phyloP scores from a whole-genome alignment of 2,888 invertebrate genomes.

The Nymphalis urticae region DNA sequence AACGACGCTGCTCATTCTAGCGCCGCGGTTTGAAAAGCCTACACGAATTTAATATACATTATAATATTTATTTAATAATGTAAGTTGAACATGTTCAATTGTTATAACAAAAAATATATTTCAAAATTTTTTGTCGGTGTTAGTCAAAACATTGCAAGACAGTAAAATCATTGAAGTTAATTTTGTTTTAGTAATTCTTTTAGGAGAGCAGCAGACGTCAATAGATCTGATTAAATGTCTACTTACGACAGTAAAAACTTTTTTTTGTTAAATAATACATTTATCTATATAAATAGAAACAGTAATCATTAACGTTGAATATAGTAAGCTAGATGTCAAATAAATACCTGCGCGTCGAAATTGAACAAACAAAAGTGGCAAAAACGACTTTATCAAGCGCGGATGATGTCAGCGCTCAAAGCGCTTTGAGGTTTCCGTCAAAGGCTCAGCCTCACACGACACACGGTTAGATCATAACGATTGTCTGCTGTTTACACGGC shows the following conservation, averaged over 20 bases:
- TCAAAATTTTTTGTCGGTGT: too few species aligned
- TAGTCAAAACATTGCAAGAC: too few species aligned
- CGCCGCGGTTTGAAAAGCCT: too few species aligned
- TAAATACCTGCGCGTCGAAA: conserved; percentile 40
- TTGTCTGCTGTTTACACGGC: conserved; percentile 57
- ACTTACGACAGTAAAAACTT: not conserved
- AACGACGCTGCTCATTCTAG: too few species aligned
- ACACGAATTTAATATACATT: too few species aligned
- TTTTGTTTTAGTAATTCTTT: too few species aligned
- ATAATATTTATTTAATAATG: too few species aligned
- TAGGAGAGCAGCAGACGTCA: too few species aligned
- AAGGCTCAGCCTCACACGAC: conserved; percentile 39
- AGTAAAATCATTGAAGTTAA: too few species aligned
- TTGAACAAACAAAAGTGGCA: conserved; percentile 42
- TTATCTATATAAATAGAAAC: conserved; percentile 9
- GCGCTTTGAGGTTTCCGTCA: conserved; percentile 45
- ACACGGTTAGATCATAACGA: conserved; percentile 53
- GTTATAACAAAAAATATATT: too few species aligned
- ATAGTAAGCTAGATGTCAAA: conserved; percentile 26
- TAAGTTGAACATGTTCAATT: too few species aligned
- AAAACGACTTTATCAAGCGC: conserved; percentile 42
- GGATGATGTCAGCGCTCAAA: conserved; percentile 41
- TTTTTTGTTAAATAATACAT: not conserved
- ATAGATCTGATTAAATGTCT: too few species aligned
- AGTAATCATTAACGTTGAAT: conserved; percentile 12